Base-by-base conservation (phyloP, 2,797 vertebrate genomes). In the Sebastes minor region DNA sequence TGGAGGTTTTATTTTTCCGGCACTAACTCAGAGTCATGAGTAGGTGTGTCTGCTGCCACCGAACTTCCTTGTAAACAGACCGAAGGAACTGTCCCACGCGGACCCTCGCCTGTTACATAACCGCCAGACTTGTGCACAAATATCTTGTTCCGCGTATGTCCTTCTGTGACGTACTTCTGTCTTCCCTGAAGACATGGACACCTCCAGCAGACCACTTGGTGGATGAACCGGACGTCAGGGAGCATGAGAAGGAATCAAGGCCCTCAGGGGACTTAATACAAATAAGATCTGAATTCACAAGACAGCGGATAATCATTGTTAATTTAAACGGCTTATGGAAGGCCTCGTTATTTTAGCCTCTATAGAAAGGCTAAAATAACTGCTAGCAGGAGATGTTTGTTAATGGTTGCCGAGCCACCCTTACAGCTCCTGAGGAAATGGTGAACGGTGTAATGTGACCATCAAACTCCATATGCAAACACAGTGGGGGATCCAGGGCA, bases 61-160 rank as follows among this genome's bases (percentile, higher is more conserved):
- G 2, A 66, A 74, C 74, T 90, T 94, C 90, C 92, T 87, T 52
- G 63, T 82, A 88, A 94, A 94, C 90, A 94, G 71, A 71, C 79
- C 9, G 12, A 67, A 87, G 87, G 88, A 89, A 86, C 80, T 70
- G 80, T 85, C 76, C 82, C 71, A 73, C 78, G 88, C 52, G 30
- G 75, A 71, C 68, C 69, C 85, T 73, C 4, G 63, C 42, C 74
- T 76, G 73, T 91, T 94, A 82, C 81, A 60, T 89, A 95, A 95
- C 67, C 38, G 12, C 65, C 61, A 79, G 81, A 86, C 83, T 74
- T 59, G 64, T 76, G 63, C 72, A 89, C 73, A 90, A 88, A 86
- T 87, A 93, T 73, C 72, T 56, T 23, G 3, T 70, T 56, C 76
- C 78, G 73, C 28, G 12, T 49, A 60, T 62, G 83, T 86, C 81